A percentile compares a stretch with the other conserved stretches of the same genome.
Conservation (phyloP, 2,888 invertebrate genomes). For the Chouioia cunea region DNA sequence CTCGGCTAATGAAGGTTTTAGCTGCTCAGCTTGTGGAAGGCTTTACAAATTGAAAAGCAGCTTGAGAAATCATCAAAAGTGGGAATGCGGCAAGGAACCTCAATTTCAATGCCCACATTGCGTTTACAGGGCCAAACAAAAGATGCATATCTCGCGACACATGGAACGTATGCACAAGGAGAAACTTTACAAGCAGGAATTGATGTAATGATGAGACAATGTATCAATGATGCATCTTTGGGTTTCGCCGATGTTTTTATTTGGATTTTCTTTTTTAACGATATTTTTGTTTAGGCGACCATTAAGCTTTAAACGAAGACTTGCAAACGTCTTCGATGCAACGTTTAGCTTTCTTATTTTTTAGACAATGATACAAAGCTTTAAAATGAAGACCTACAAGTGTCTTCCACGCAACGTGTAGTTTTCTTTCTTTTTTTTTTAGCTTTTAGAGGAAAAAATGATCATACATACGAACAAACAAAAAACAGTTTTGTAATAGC, state of each 20-base stretch:
- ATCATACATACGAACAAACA: background rate
- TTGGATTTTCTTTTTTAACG: conserved; percentile 3
- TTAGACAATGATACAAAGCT: background rate
- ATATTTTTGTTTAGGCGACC: background rate
- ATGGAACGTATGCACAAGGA: conserved; percentile 64
- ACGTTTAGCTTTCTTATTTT: background rate
- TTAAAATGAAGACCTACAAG: background rate
- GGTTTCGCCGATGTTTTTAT: background rate
- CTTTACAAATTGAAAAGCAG: conserved; percentile 68
- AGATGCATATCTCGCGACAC: conserved; percentile 60
- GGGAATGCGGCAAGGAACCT: conserved; percentile 68
- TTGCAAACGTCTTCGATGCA: background rate
- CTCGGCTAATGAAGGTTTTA: conserved; percentile 68
- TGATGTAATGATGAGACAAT: conserved; percentile 37
- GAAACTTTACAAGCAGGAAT: conserved; percentile 50
- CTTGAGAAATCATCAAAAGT: conserved; percentile 62
- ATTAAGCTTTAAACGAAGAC: background rate
- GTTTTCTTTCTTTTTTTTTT: background rate
- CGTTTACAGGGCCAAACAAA: conserved; percentile 55
- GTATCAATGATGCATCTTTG: background rate
- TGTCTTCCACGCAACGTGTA: background rate
- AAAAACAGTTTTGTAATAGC: background rate
- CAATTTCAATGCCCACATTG: conserved; percentile 65
- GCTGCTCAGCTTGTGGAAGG: conserved; percentile 82
- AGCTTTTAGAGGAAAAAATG: too few relatives aligned